Conservation (phyloP, 1,140 invertebrate species). For the Berghia stephanieae region DNA sequence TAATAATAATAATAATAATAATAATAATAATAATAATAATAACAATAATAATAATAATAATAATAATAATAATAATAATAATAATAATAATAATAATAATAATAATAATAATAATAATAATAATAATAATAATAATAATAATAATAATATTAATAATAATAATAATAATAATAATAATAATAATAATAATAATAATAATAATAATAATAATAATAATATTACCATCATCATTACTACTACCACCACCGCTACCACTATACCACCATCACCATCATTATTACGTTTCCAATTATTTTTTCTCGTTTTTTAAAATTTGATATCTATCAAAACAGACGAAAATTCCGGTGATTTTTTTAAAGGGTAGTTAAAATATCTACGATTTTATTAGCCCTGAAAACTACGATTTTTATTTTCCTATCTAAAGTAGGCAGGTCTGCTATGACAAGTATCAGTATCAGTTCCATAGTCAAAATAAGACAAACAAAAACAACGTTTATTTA, state of each 20-base stretch:
- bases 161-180: conserved; percentile 4
- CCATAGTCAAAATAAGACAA: too few relatives aligned
- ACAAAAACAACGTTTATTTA: too few relatives aligned
- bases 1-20: background rate
- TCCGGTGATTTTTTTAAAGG: too few relatives aligned
- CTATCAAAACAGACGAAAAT: too few relatives aligned
- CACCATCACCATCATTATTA: too few relatives aligned
- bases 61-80: conserved; percentile 12
- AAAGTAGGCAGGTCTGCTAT: too few relatives aligned
- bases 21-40: conserved; percentile 9
- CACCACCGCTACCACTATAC: background rate
- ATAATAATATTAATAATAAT: conserved; percentile 8
- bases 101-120: conserved; percentile 12
- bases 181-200: conserved; percentile 14
- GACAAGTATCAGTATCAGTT: too few relatives aligned
- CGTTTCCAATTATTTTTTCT: too few relatives aligned
- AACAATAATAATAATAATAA: conserved; percentile 5
- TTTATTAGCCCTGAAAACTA: too few relatives aligned
- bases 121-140: conserved; percentile 9
- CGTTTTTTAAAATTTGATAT: too few relatives aligned
- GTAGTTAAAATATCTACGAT: too few relatives aligned
- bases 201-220: conserved; percentile 11
- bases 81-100: conserved; percentile 9
- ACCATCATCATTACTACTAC: background rate
- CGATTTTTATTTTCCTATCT: too few relatives aligned